Evolutionary conservation across 2,113 vertebrate species (phyloP).

Genomic region (Zosterops lateralis): DNA sequence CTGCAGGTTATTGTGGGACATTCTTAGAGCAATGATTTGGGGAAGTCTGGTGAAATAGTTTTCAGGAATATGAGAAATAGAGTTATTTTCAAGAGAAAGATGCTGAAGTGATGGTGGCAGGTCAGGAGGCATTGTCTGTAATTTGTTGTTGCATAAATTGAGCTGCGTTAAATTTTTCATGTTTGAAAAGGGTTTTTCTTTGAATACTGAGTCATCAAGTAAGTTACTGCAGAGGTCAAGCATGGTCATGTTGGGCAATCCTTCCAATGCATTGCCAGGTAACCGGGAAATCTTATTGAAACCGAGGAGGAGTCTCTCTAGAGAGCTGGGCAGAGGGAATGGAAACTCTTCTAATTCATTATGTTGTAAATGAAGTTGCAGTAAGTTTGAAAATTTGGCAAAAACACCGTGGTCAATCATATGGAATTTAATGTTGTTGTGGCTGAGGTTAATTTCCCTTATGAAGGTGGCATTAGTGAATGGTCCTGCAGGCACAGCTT

Average conservation of each 20-base stretch:
- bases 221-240: conserved; percentile 80
- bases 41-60: conserved; percentile 77
- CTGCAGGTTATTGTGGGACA: conserved; percentile 78
- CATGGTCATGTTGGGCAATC: conserved; percentile 73
- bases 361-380: conserved; percentile 78
- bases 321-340: conserved; percentile 73
- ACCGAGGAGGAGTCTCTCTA: conserved; percentile 78
- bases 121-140: conserved; percentile 75
- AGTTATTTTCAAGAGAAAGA: conserved; percentile 81
- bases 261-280: conserved; percentile 58
- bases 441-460: conserved; percentile 79
- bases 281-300: conserved; percentile 77
- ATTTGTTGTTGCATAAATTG: conserved; percentile 77
- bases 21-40: conserved; percentile 74
- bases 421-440: conserved; percentile 80
- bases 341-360: conserved; percentile 81
- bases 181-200: conserved; percentile 68
- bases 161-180: conserved; percentile 78
- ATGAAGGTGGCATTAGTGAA: conserved; percentile 77
- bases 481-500: conserved; percentile 70
- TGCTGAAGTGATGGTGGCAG: conserved; percentile 80
- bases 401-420: conserved; percentile 75
- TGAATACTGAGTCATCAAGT: conserved; percentile 69
- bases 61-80: conserved; percentile 77
- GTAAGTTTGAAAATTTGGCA: conserved; percentile 69